These are phyloP conservation scores for Megamerina dolium DNA, from an alignment of 2,888 invertebrate species.

Conservation along the genomic window DNA sequence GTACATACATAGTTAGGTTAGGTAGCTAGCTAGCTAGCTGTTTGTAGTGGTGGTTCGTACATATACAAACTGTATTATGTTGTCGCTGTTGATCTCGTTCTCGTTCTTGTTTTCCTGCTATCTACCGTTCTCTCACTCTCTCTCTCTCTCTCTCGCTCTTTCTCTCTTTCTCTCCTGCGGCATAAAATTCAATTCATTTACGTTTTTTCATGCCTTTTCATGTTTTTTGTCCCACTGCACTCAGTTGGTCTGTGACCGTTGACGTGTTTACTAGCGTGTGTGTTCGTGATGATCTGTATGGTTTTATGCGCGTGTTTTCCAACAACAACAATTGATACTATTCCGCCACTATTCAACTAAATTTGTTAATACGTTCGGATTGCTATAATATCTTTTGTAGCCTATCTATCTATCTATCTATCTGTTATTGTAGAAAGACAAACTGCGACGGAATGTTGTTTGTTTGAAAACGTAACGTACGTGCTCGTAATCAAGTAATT, in stretches of 20 bases:
- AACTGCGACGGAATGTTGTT: too few relatives aligned
- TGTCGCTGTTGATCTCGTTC: background rate
- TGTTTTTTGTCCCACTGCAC: constrained; percentile 23
- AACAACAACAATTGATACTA: background rate
- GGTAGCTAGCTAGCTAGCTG: background rate
- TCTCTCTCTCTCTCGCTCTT: too few relatives aligned
- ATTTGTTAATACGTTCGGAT: too few relatives aligned
- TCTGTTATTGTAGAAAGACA: too few relatives aligned
- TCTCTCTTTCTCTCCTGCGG: background rate
- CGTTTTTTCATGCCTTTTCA: constrained; percentile 32
- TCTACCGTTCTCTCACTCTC: constrained; percentile 14
- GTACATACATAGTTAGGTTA: background rate
- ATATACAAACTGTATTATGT: background rate
- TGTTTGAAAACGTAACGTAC: too few relatives aligned
- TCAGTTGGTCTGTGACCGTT: constrained; percentile 50
- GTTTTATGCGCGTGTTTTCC: constrained; percentile 14
- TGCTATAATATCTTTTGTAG: too few relatives aligned
- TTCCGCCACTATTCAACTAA: too few relatives aligned
- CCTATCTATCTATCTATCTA: too few relatives aligned
- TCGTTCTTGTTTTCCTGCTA: constrained; percentile 6
- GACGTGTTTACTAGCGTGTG: constrained; percentile 36
- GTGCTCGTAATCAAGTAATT: too few relatives aligned
- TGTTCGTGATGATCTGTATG: constrained; percentile 25
- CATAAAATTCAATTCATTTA: constrained; percentile 23
- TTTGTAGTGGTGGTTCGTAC: background rate